Base-by-base conservation (phyloP, 2,113 vertebrate genomes). In the Phaethon lepturus region DNA sequence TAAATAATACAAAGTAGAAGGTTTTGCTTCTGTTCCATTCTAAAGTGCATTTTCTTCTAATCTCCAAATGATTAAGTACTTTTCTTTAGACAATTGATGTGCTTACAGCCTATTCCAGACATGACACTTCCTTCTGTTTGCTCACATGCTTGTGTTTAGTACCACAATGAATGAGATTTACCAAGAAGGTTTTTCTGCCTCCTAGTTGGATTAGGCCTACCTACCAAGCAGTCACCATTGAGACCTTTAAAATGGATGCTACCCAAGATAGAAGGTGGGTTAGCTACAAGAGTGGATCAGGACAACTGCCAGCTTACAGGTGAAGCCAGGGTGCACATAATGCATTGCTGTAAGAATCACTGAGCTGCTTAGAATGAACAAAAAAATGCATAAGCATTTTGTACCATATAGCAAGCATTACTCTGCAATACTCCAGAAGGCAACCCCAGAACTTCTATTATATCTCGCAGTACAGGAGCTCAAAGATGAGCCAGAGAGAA, bases 301-400 rank as follows among this genome's bases (percentile, higher is more conserved):
- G 44, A 44, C 35, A 67, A 59, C 9, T 31, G 35, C 24, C 69
- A 71, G 47, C 24, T 47, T 24, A 7, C 49, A 68, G 40, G 38
- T 22, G 31, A 45, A 50, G 23, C n/a, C 76, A 47, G 23, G 18
- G 9, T 4, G 7, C 67, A 62, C 55, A 40, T 47, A 71, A 3
- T 0, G 22, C n/a, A 16, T 26, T n/a, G 35, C 72, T 25, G 14
- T 11, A 16, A 7, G 6, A 62, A 14, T 25, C 8, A 38, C 0
- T 4, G 18, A 58, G 25, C 29, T 75, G 18, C 44, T 18, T 13
- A 3, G 23, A 62, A 64, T 8, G 9, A n/a, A 8, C 33, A 14
- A 7, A 12, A 10, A 56, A 17, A 59, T 0, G 3, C 11, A 10
- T 9, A 50, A 59, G 8, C 16, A 44, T 55, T 87, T 53, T 10